phyloP scores from a whole-genome alignment of 2,797 vertebrate genomes.

The Loris lydekkerianus region DNA sequence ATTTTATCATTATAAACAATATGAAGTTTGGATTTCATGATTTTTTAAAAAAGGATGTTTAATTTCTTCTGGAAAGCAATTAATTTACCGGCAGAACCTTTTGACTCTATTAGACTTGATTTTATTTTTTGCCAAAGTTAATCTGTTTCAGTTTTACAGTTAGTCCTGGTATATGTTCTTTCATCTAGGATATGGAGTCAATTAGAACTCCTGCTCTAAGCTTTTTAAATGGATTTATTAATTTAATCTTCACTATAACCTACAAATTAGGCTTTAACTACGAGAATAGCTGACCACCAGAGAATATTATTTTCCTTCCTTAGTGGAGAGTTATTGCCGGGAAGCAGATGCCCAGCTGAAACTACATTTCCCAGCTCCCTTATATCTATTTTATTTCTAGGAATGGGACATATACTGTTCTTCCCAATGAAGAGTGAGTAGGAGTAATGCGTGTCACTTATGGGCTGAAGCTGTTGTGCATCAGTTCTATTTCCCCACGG shows the following conservation, averaged over 20 bases:
- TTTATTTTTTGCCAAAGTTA: slow-evolving; percentile 35
- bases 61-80: slow-evolving; percentile 17
- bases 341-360: neutral
- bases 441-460: neutral
- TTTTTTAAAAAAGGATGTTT: neutral
- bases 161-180: neutral
- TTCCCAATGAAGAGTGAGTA: neutral
- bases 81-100: neutral
- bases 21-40: neutral
- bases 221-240: neutral
- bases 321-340: neutral
- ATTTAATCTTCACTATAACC: neutral
- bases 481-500: neutral
- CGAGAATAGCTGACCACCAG: neutral
- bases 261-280: neutral
- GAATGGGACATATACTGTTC: neutral
- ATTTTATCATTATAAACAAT: neutral
- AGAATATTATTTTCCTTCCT: neutral
- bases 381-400: neutral
- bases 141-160: slow-evolving; percentile 9
- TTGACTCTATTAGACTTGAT: neutral
- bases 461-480: neutral
- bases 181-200: neutral
- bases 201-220: neutral
- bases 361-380: neutral